These are phyloP conservation scores for Perca flavescens DNA, from an alignment of 2,113 vertebrate species.

Conservation along the genomic window DNA sequence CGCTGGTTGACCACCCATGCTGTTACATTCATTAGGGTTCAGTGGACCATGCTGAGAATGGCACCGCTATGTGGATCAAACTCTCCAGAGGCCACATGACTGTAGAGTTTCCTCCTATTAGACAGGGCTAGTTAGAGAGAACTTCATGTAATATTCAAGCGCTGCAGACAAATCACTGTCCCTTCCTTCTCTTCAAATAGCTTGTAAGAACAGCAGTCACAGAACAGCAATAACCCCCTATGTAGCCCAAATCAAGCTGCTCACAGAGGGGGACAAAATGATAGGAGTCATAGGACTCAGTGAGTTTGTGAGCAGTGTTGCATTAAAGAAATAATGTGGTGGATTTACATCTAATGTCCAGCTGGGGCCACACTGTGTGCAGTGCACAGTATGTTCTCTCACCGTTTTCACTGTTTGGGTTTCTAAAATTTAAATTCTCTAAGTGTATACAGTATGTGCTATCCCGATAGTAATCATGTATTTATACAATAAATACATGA, in stretches of 20 bases:
- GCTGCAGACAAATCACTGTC: conserved; percentile 22
- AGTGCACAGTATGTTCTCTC: background rate
- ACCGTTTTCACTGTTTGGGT: background rate
- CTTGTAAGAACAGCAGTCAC: conserved; percentile 14
- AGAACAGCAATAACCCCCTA: background rate
- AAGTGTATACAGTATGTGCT: background rate
- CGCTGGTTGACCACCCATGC: conserved; percentile 26
- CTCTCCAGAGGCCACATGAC: conserved; percentile 12
- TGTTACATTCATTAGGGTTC: conserved; percentile 29
- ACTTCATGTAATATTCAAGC: conserved; percentile 41
- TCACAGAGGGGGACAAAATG: background rate
- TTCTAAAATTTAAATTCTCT: background rate
- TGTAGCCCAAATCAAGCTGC: background rate
- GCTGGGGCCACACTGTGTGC: background rate
- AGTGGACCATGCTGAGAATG: conserved; percentile 21
- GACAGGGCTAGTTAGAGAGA: conserved; percentile 14
- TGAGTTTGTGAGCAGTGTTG: background rate
- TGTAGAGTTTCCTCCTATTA: conserved; percentile 28
- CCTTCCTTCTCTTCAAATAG: conserved; percentile 15
- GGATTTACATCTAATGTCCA: background rate
- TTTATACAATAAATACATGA: background rate
- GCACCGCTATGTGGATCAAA: conserved; percentile 5
- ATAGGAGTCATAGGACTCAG: background rate
- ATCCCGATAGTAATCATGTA: background rate
- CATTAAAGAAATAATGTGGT: background rate